phyloP scores from a whole-genome alignment of 2,888 invertebrate genomes.

The Microctonus brassicae region DNA sequence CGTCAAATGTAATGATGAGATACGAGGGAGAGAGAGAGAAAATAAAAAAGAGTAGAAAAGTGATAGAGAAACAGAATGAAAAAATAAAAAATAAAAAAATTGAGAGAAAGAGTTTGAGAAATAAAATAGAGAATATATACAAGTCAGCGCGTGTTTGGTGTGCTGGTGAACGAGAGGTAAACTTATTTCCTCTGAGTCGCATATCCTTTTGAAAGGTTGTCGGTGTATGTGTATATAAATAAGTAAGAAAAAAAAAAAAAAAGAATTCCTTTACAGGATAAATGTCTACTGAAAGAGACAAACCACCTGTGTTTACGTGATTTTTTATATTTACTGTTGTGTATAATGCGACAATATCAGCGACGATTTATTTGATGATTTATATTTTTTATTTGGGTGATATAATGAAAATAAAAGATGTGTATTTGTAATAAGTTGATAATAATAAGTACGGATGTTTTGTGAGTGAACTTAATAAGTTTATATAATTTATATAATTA shows the following conservation, averaged over 20 bases:
- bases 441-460: too few relatives aligned
- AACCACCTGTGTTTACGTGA: neutral
- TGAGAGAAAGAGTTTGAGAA: neutral
- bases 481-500: too few relatives aligned
- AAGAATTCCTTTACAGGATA: slow-evolving; percentile 12
- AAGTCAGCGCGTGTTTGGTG: neutral
- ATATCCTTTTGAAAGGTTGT: slow-evolving; percentile 26
- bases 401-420: too few relatives aligned
- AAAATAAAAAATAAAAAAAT: neutral
- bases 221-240: neutral
- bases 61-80: too few relatives aligned
- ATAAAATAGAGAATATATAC: neutral
- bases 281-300: slow-evolving; percentile 9
- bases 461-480: too few relatives aligned
- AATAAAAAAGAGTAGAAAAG: too few relatives aligned
- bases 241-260: neutral
- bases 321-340: neutral
- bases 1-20: slow-evolving; percentile 16
- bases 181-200: slow-evolving; percentile 24
- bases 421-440: too few relatives aligned
- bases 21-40: neutral
- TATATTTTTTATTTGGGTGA: neutral
- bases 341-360: neutral
- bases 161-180: slow-evolving; percentile 11
- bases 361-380: neutral